Percentiles rank a stretch among this genome's conserved stretches.
These are phyloP conservation scores for Tricholaema leucomelas DNA, from an alignment of 2,113 vertebrate species.

Conservation along the genomic window DNA sequence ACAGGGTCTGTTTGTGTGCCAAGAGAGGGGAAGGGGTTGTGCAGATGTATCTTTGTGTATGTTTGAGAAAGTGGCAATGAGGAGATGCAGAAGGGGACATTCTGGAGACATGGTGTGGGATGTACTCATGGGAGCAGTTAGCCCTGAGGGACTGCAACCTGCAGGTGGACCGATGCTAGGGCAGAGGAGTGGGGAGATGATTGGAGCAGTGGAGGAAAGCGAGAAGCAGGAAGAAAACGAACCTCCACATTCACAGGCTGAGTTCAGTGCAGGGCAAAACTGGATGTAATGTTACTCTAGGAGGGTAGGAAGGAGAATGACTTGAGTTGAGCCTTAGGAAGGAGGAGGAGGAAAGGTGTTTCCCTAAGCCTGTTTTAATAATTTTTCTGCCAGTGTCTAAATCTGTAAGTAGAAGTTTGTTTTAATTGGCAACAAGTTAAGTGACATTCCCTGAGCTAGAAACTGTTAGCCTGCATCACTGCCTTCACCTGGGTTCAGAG, in stretches of 20 bases:
- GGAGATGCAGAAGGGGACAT: not conserved
- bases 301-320: not conserved
- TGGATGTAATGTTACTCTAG: not conserved
- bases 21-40: not conserved
- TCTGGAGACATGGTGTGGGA: not conserved
- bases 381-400: not conserved
- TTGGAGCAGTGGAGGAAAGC: not conserved
- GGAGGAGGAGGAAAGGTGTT: not conserved
- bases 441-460: not conserved
- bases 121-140: not conserved
- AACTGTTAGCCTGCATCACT: rapidly evolving
- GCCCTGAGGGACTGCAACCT: not conserved
- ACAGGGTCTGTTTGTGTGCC: rapidly evolving
- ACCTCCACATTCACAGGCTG: not conserved
- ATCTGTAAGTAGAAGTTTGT: not conserved
- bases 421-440: not conserved
- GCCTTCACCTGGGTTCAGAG: not conserved
- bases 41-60: not conserved
- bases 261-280: not conserved
- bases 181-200: not conserved
- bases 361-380: not conserved
- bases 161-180: not conserved
- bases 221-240: not conserved
- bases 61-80: not conserved
- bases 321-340: not conserved